Percentiles rank a stretch among this genome's conserved stretches.
Evolutionary conservation across 2,888 invertebrate species (phyloP).

Genomic region (Carabus problematicus): DNA sequence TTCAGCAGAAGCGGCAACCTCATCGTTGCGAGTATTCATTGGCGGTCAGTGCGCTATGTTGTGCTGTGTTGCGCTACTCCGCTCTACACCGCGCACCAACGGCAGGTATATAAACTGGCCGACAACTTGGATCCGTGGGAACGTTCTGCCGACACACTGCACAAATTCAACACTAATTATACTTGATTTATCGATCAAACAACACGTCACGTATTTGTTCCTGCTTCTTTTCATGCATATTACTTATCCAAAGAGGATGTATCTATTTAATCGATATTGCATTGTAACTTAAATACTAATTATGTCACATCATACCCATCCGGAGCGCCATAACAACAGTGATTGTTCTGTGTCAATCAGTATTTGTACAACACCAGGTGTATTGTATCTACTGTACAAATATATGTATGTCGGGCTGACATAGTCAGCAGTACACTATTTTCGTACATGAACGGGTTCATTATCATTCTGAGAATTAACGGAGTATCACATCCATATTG

Average conservation of each 20-base stretch:
- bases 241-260: too few relatives aligned
- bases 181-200: conserved; percentile 58
- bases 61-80: neutral
- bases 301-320: too few relatives aligned
- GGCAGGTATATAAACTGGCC: conserved; percentile 37
- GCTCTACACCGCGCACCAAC: conserved; percentile 24
- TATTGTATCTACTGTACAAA: neutral
- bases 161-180: conserved; percentile 58
- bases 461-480: too few relatives aligned
- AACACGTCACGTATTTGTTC: conserved; percentile 46
- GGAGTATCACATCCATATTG: too few relatives aligned
- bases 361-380: too few relatives aligned
- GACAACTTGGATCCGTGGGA: conserved; percentile 54
- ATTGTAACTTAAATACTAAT: too few relatives aligned
- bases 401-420: neutral
- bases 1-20: neutral
- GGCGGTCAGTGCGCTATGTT: conserved; percentile 4
- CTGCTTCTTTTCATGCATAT: conserved; percentile 1
- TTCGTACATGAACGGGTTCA: too few relatives aligned
- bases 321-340: too few relatives aligned
- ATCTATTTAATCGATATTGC: too few relatives aligned
- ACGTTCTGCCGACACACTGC: conserved; percentile 50
- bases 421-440: too few relatives aligned
- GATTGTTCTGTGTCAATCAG: too few relatives aligned
- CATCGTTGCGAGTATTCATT: conserved; percentile 26